phyloP scores from a whole-genome alignment of 1,140 invertebrate species.

The Drosophila funebris region DNA sequence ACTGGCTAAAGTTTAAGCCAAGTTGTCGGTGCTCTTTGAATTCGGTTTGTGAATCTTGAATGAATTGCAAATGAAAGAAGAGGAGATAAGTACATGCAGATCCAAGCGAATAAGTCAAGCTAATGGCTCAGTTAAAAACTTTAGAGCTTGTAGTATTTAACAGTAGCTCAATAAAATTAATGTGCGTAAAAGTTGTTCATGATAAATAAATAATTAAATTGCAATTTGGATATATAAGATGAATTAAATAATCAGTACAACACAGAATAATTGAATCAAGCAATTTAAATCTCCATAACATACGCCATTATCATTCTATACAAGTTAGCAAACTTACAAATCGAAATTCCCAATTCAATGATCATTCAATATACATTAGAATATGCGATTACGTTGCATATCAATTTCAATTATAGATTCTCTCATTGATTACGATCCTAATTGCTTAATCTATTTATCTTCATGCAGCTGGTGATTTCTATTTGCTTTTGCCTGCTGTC shows the following conservation, averaged over 20 bases:
- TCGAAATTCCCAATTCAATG: no score
- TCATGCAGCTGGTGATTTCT: conserved; percentile 20
- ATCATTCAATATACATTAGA: not conserved
- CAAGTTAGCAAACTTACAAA: no score
- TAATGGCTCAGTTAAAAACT: not conserved
- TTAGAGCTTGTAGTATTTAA: conserved; percentile 19
- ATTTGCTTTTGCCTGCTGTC: conserved; percentile 1
- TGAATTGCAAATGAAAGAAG: conserved; percentile 16
- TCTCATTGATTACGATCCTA: conserved; percentile 1
- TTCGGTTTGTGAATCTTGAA: not conserved
- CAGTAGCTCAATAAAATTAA: conserved; percentile 27
- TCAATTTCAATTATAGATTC: conserved; percentile 2
- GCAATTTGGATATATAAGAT: not conserved
- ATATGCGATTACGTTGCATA: not conserved
- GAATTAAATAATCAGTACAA: not conserved
- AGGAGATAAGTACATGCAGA: not conserved
- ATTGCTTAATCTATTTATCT: conserved; percentile 38
- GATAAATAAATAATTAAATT: conserved; percentile 12
- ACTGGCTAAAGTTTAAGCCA: conserved; percentile 7
- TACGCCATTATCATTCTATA: no score
- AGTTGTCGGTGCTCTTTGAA: conserved; percentile 2
- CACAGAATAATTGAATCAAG: no score
- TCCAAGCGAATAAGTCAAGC: not conserved
- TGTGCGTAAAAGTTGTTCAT: conserved; percentile 16
- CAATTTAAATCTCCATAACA: no score